A percentile compares a stretch with the other conserved stretches of the same genome.
Evolutionary conservation across 2,113 vertebrate genomes (phyloP).

Genomic region (Machaerirhynchus nigripectus): DNA sequence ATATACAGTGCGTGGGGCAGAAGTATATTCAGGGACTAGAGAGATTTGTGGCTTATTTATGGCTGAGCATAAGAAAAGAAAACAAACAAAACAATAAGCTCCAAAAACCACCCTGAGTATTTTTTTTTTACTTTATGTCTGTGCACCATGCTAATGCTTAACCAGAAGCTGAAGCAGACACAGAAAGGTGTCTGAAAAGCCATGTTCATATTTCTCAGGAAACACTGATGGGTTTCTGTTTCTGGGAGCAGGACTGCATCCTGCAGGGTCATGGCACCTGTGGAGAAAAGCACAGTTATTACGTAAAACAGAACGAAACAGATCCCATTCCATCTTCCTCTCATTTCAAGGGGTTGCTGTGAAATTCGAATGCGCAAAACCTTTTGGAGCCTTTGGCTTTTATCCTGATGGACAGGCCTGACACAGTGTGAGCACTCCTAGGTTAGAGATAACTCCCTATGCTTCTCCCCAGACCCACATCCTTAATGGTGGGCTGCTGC

Average conservation of each 20-base stretch:
- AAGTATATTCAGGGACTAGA: not conserved
- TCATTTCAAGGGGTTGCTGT: not conserved
- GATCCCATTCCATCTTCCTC: not conserved
- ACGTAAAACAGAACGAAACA: not conserved
- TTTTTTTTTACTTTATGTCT: not conserved
- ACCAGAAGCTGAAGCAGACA: not conserved
- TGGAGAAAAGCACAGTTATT: not conserved
- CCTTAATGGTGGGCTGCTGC: not conserved
- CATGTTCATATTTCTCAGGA: not conserved
- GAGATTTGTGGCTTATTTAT: not conserved
- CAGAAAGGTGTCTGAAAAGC: not conserved
- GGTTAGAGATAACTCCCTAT: not conserved
- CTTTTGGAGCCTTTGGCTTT: not conserved
- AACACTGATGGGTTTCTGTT: not conserved
- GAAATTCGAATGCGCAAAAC: not conserved
- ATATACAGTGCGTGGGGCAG: not conserved
- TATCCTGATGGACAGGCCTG: not conserved
- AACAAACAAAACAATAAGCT: not conserved
- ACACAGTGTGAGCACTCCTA: not conserved
- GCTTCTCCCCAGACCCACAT: not conserved
- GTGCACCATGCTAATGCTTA: accelerated
- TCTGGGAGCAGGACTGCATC: not conserved
- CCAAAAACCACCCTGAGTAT: not conserved
- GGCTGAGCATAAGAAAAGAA: not conserved
- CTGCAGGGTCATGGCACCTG: not conserved